Evolutionary conservation across 2,888 invertebrate species (phyloP), one percentile per base, ranked within the genome.

Genomic region (Gandaritis pyraliata): DNA sequence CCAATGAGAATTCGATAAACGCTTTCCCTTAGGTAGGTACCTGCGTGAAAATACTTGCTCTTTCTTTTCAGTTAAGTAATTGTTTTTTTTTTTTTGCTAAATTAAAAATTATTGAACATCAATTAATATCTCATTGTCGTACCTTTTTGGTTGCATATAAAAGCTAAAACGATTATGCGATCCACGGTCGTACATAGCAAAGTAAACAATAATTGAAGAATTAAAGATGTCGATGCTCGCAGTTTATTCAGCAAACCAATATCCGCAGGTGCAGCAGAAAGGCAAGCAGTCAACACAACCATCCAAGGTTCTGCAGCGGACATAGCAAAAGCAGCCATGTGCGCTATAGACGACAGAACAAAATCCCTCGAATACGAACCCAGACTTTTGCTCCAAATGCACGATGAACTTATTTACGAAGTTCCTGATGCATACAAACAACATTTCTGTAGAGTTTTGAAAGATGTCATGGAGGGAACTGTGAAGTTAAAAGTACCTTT

Each of bases 231-330:
- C n/a, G 43, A 43, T 43, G 10, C 10, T 16, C 11, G 10, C 11
- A 15, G 43, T 16, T 43, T 16, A 16, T 43, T 43, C 16, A 43
- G 8, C 23, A 49, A 38, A 43, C 36, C 15, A 52, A 43, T 55
- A 10, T 33, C 30, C 8, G 15, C 75, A 96, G 96, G 93, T 74
- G 95, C 97, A 91, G 97, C 98, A 0, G 98, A 98, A 86, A 94
- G 99, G n/a, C 98, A 99, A 93, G 98, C 98, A 12, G 94, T 99
- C 0, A 99, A 99, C 85, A 97, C 98, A 1, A 96, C 95, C 12
- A 96, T 99, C 54, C 99, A 99, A 90, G 99, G 99, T 0, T 98
- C 99, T 0, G 99, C 99, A 0, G 98, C 99, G 0, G 99, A 99
- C 86, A 95, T 99, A 47, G 96, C 97, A 0, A 99, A 99, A 86